A percentile compares a stretch with the other conserved stretches of the same genome.
Conservation (phyloP, 2,113 vertebrate species). For the Merops nubicus region DNA sequence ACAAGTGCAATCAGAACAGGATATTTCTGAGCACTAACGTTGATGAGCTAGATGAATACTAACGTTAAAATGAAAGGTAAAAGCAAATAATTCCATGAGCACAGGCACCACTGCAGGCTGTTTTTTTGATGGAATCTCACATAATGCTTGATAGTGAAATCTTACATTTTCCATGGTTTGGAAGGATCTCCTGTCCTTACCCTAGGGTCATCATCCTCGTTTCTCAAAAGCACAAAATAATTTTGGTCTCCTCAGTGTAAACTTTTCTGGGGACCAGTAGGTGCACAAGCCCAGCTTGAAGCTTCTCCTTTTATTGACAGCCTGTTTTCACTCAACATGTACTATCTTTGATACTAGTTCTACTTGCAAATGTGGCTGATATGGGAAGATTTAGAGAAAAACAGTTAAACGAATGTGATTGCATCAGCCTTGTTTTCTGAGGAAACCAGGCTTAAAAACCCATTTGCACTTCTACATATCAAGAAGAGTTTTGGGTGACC, state of each 20-base stretch:
- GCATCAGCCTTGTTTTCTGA: background rate
- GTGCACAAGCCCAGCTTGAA: background rate
- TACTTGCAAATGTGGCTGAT: conserved; percentile 10
- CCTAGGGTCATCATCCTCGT: background rate
- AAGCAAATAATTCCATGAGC: background rate
- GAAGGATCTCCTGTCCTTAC: background rate
- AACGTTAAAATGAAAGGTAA: background rate
- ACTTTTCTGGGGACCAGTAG: background rate
- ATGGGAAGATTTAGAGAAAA: conserved; percentile 1
- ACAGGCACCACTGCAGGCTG: fast-evolving
- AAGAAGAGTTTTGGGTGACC: background rate
- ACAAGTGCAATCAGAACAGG: background rate
- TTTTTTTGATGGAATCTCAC: background rate
- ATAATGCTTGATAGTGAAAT: background rate
- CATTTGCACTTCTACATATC: background rate
- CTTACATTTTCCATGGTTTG: background rate
- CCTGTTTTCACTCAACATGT: background rate
- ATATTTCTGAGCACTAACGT: background rate
- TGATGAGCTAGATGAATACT: background rate
- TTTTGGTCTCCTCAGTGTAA: background rate
- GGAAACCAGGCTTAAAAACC: background rate
- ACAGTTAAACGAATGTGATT: background rate
- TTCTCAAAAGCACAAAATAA: background rate
- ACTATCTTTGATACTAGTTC: background rate
- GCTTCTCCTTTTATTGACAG: background rate